A percentile compares a stretch with the other conserved stretches of the same genome.
Conservation (phyloP, 1,140 invertebrate genomes). For the Anoplolepis gracilipes region DNA sequence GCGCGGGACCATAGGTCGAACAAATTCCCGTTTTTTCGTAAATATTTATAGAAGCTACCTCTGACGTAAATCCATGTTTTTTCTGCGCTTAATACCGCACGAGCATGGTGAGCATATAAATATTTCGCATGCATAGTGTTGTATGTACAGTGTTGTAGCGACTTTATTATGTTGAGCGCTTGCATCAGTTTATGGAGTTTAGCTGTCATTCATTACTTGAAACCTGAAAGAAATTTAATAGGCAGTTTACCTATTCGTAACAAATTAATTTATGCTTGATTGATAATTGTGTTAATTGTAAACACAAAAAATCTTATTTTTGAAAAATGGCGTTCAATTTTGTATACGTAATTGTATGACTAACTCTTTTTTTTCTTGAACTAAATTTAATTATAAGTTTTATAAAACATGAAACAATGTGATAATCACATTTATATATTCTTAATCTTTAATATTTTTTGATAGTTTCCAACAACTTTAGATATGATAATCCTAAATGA, state of each 20-base stretch:
- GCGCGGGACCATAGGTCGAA: background rate
- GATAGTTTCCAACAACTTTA: background rate
- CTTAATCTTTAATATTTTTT: background rate
- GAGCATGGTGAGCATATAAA: constrained; percentile 26
- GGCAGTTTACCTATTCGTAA: background rate
- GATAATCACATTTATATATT: too few relatives aligned
- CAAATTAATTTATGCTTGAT: background rate
- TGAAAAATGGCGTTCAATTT: background rate
- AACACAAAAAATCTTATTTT: background rate
- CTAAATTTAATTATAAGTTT: too few relatives aligned
- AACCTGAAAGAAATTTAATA: background rate
- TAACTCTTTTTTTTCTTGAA: too few relatives aligned
- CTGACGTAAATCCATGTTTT: constrained; percentile 1
- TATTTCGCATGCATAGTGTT: constrained; percentile 4
- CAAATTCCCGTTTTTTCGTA: constrained; percentile 34
- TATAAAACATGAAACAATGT: too few relatives aligned
- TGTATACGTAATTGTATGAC: background rate
- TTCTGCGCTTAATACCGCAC: constrained; percentile 28
- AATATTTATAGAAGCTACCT: constrained; percentile 48
- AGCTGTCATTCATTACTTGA: background rate
- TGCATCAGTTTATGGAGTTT: background rate
- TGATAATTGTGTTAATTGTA: background rate
- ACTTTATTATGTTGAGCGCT: constrained; percentile 8
- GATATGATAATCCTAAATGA: background rate
- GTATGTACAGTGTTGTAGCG: background rate